Base-by-base conservation (phyloP, 2,888 invertebrate genomes). In the Nomada fucata region DNA sequence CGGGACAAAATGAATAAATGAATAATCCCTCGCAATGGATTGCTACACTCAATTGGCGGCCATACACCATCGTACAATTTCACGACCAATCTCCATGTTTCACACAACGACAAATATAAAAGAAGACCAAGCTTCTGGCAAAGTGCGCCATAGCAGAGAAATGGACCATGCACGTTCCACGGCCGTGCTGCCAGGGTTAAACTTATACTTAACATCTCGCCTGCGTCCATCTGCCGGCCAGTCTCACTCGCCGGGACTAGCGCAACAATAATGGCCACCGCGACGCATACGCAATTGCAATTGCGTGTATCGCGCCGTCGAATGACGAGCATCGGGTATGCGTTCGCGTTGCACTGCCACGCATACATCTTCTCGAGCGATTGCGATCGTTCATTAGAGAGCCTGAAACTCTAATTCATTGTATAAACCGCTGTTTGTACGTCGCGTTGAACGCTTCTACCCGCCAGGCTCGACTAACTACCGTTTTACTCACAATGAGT, bases 261-360 rank as follows among this genome's bases (percentile, higher is more conserved):
- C 73, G 76, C 73, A 81, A 83, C 74, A 69, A 67, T 82, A 71
- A 83, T 83, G 83, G 83, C 83, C 18, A 72, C 83, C 55, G 20
- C 65, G 44, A 50, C 26, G 42, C 59, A 55, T 72, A 76, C 71
- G 77, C 70, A 75, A 80, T 57, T 59, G 61, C 75, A 80, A 74
- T 68, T 80, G 75, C 75, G 55, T 55, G 68, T 69, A 76, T 61
- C 76, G 67, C 26, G 59, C 50, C 57, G 68, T 53, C 75, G 76
- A 79, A 80, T 79, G 80, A 80, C 52, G 76, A 36, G 67, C 36
- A 44, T 69, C 26, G 67, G 26, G 53, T 50, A 75, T 60, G 50
- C 52, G 63, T 52, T 57, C 65, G 42, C 53, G 44, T 67, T 23
- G 18, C 57, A 15, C 57, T n/a, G 26, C 20, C 69, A 69, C 73